Base-by-base conservation (phyloP, 2,113 vertebrate genomes). In the Sapayoa aenigma region DNA sequence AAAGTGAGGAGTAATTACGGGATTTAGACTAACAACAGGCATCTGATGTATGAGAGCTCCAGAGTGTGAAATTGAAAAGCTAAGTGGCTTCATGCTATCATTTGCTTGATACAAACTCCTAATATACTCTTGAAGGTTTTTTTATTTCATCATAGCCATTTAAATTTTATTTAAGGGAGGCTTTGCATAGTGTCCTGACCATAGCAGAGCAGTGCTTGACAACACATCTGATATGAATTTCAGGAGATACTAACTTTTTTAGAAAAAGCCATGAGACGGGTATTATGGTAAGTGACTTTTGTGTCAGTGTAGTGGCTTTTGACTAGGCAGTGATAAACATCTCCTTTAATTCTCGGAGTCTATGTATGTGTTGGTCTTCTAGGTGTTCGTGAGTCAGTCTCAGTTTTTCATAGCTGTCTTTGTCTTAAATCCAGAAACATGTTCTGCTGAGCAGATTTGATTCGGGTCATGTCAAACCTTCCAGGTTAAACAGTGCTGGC, bases 21-120 rank as follows among this genome's bases (percentile, higher is more conserved):
- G 89, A 72, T 94, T 97, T 95, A 94, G 96, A 76, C 80, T 96
- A 75, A 84, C 94, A 91, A 86, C 94, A 79, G 95, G 92, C 94
- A 63, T 95, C 87, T 97, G 87, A 89, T 96, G 65, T 87, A 35
- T 85, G 78, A 96, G 93, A 95, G 78, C 94, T 66, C 25, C 94
- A 84, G 97, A 90, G 97, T 97, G 94, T 98, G 96, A 98, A 97
- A 97, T 97, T 97, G 97, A 94, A 97, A 97, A 95, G 93, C 87
- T 92, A 92, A 98, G 96, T 91, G 91, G 46, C 91, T 94, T 76
- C 56, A 20, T 96, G 94, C 94, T 97, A 46, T 96, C 95, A 83
- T 98, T 97, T 92, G 75, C 88, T 94, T 94, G 85, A 77, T 89
- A 91, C 96, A 97, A 74, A 82, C 71, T 88, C 50, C 65, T 79